Evolutionary conservation across 1,140 invertebrate genomes (phyloP).

Genomic region (Cydia splendana): DNA sequence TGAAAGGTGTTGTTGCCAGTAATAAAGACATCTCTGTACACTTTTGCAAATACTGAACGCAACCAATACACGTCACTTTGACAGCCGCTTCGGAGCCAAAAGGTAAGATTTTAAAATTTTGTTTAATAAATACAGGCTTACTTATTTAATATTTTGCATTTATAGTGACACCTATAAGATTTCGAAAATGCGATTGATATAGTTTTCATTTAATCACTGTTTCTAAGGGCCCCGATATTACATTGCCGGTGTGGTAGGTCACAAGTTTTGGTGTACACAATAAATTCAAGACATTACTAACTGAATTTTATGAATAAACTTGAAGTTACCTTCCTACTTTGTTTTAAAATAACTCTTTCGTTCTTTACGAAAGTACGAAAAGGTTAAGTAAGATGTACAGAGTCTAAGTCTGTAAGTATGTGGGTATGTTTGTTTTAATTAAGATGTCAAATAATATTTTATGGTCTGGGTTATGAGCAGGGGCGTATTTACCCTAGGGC

Average conservation of each 20-base stretch:
- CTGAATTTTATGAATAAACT: conserved; percentile 3
- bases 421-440: too few relatives aligned
- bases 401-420: too few relatives aligned
- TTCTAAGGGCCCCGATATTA: neutral
- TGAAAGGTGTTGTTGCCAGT: neutral
- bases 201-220: neutral
- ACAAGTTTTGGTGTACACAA: neutral
- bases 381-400: too few relatives aligned
- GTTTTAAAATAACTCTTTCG: neutral
- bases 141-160: neutral
- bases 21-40: neutral
- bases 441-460: too few relatives aligned
- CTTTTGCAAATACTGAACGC: neutral
- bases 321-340: neutral
- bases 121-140: neutral
- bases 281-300: neutral
- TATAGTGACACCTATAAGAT: neutral
- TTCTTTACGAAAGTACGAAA: too few relatives aligned
- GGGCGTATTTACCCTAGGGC: too few relatives aligned
- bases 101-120: conserved; percentile 25
- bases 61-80: neutral
- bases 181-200: neutral
- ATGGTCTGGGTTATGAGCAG: too few relatives aligned
- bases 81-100: conserved; percentile 25
- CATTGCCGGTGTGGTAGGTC: neutral